Base-by-base conservation (phyloP, 2,797 vertebrate species). In the Sebastes vulpes region DNA sequence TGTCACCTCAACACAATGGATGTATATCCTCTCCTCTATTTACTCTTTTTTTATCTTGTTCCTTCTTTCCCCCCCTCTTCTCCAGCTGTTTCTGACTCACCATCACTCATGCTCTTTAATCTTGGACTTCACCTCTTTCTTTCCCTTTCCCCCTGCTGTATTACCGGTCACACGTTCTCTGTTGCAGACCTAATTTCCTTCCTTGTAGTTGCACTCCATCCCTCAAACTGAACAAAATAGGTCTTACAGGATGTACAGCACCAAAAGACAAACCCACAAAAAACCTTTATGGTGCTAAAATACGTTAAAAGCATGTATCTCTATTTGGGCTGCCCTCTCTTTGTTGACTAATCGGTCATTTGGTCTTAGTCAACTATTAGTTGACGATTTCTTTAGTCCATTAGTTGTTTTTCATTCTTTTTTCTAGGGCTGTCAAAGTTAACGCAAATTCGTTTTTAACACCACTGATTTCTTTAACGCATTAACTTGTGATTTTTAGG, bases 91-190 rank as follows among this genome's bases (percentile, higher is more conserved):
- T 48, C 32, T 8, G 0, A 35, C 60, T 65, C 73, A 52, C 25
- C 32, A 48, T 85, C 60, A 64, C 50, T 71, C 53, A 21, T 25
- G 11, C 38, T 58, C 31, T 89, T 75, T 73, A 83, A 80, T 82
- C 48, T 74, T 31, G 26, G 31, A 59, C 56, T 80, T 50, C 1
- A 52, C 46, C 58, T 42, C 21, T 60, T 28, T 50, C 50, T 14
- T 29, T 28, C 23, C 14, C 35, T 18, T 38, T 65, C n/a, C 31
- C 42, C 29, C 18, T 16, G 59, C 42, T 52, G 35, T 9, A 75
- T 29, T 12, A 14, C 59, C 9, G 3, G 14, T 52, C 50, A 26
- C 35, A 14, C 52, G 31, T 54, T 74, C 61, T 58, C 46, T 68
- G 38, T 50, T 64, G 32, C 32, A 67, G 16, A 72, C 29, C 23